Base-by-base conservation (phyloP, 2,113 vertebrate species). In the Microtus oregoni region DNA sequence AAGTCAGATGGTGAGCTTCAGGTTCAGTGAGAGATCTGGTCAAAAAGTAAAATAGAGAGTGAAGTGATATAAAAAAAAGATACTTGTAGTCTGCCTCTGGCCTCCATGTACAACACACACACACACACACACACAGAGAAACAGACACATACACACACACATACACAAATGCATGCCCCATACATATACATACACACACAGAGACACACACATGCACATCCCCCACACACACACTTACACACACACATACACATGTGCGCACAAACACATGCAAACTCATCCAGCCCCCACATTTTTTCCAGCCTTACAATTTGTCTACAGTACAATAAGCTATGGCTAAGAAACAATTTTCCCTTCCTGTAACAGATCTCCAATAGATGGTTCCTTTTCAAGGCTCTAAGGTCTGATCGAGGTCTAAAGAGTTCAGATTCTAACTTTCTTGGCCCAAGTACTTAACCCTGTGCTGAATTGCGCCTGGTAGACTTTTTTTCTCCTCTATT, bases 281-380 rank as follows among this genome's bases (percentile, higher is more conserved):
- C 28, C 17, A 86, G 22, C 38, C 58, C 58, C 19, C 58, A 58
- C 58, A 7, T 58, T 58, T 58, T 58, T 58, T 58, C 20, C 17
- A 86, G 22, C 38, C 58, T 82, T 61, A 88, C 86, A 73, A 82
- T 86, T 89, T 94, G 61, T 28, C 81, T 77, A 61, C 3, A 73
- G 75, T 67, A 95, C 81, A 85, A 89, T 68, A 94, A 92, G 76
- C 81, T 90, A 22, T 85, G 32, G 41, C 35, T 65, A 70, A 92
- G 32, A 95, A 92, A 26, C 41, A 94, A 78, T 11, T 94, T 96
- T 58, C 30, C 19, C 22, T 75, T 83, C 89, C 76, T 94, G 61
- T 94, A 86, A 89, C 44, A 78, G 1, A 70, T 92, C 91, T 94
- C 50, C 44, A 94, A 9, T n/a, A 41, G 9, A 61, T 44, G 85